Conservation (phyloP, 2,888 invertebrate species). For the Chromoteleia sp. region DNA sequence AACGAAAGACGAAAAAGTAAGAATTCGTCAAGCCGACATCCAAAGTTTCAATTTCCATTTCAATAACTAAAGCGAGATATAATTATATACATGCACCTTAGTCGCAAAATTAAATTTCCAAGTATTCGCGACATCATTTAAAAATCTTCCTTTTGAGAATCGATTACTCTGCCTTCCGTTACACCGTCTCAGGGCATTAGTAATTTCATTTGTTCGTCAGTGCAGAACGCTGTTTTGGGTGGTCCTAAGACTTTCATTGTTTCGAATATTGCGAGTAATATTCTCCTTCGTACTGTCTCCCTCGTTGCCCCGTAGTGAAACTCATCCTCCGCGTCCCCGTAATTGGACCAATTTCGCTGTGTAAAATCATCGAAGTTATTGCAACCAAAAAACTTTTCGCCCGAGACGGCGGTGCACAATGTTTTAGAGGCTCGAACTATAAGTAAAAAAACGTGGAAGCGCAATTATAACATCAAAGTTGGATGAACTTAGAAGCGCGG, state of each 20-base stretch:
- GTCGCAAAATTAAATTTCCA: constrained; percentile 50
- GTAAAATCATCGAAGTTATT: constrained; percentile 59
- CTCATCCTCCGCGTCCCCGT: constrained; percentile 50
- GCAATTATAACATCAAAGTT: constrained; percentile 19
- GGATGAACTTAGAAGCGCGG: background rate
- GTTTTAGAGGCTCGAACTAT: constrained; percentile 30
- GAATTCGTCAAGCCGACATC: background rate
- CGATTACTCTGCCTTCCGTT: constrained; percentile 39
- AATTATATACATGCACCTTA: constrained; percentile 30
- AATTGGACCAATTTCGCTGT: constrained; percentile 67
- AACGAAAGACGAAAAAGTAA: background rate
- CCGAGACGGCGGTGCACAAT: constrained; percentile 14
- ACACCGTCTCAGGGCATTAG: constrained; percentile 32
- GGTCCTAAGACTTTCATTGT: constrained; percentile 64
- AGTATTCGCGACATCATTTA: constrained; percentile 48
- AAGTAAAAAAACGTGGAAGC: constrained; percentile 9
- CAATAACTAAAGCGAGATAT: constrained; percentile 12
- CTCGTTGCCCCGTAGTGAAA: constrained; percentile 42
- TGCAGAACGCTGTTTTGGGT: constrained; percentile 59
- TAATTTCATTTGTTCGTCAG: constrained; percentile 51
- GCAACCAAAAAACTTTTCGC: constrained; percentile 40
- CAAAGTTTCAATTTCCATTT: constrained; percentile 9
- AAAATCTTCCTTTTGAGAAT: constrained; percentile 50
- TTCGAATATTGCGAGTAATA: constrained; percentile 65
- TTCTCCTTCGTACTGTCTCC: constrained; percentile 43